phyloP scores from a whole-genome alignment of 2,888 invertebrate genomes.

The Baronia brevicornis region DNA sequence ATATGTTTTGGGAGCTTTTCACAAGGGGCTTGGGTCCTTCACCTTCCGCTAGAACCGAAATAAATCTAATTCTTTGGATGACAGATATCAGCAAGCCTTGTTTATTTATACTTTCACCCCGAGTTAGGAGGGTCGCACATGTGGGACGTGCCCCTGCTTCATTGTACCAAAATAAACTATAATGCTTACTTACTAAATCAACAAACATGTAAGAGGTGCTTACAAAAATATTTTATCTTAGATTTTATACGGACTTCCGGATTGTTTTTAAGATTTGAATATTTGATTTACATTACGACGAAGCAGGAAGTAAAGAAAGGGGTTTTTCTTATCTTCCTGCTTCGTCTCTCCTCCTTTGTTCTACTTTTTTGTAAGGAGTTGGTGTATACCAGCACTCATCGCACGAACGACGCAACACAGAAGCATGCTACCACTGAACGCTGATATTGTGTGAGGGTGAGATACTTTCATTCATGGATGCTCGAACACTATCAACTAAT shows the following conservation, averaged over 20 bases:
- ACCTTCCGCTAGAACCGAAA: constrained; percentile 66
- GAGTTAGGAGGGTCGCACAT: constrained; percentile 55
- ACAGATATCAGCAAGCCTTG: constrained; percentile 74
- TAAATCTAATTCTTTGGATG: constrained; percentile 72
- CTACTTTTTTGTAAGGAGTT: too few relatives aligned
- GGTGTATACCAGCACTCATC: too few relatives aligned
- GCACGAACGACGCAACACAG: too few relatives aligned
- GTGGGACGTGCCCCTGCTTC: constrained; percentile 48
- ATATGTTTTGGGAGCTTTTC: constrained; percentile 32
- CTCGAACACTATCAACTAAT: too few relatives aligned
- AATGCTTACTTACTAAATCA: constrained; percentile 52
- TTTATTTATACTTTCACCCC: constrained; percentile 72
- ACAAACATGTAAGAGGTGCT: constrained; percentile 34
- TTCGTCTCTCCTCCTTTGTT: too few relatives aligned
- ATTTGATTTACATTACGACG: too few relatives aligned
- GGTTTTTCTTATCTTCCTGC: too few relatives aligned
- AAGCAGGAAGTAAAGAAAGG: too few relatives aligned
- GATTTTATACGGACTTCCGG: constrained; percentile 6
- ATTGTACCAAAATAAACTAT: constrained; percentile 65
- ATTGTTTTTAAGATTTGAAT: too few relatives aligned
- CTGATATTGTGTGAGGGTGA: too few relatives aligned
- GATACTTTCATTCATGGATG: too few relatives aligned
- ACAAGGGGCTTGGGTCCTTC: constrained; percentile 58
- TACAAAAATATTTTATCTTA: constrained; percentile 16
- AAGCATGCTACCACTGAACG: too few relatives aligned